Percentiles rank a stretch among this genome's conserved stretches.
Conservation (phyloP, 2,888 invertebrate genomes). For the Phoronis australis region DNA sequence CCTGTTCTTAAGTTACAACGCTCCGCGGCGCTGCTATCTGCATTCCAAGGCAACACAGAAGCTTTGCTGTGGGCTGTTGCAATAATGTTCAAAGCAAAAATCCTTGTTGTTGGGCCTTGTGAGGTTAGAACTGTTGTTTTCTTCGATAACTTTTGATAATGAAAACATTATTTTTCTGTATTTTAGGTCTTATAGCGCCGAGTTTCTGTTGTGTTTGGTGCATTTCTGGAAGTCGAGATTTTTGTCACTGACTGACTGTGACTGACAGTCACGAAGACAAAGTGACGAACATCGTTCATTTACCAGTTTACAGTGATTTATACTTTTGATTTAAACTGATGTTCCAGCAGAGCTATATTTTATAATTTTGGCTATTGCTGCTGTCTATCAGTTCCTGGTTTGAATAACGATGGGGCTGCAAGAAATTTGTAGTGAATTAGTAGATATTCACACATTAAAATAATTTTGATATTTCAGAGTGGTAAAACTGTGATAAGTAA, state of each 20-base stretch:
- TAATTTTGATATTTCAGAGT: slow-evolving; percentile 57
- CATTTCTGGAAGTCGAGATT: no score
- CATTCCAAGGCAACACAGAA: no score
- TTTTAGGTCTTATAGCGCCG: no score
- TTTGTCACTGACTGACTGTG: no score
- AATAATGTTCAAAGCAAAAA: slow-evolving; percentile 39
- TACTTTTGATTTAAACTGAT: no score
- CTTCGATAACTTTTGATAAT: no score
- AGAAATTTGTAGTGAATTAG: not conserved
- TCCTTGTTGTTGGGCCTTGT: slow-evolving; percentile 36
- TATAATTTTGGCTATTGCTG: not conserved
- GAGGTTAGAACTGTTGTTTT: slow-evolving; percentile 27
- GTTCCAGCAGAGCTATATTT: no score
- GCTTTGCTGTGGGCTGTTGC: no score
- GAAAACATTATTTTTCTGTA: no score
- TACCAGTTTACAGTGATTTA: not conserved
- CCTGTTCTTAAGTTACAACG: no score
- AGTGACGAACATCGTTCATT: not conserved
- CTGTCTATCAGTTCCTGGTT: not conserved
- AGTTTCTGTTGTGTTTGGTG: no score
- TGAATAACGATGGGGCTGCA: not conserved
- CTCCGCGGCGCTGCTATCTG: no score
- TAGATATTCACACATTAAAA: not conserved
- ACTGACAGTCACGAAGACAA: not conserved
- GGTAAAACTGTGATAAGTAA: slow-evolving; percentile 70